phyloP scores from a whole-genome alignment of 2,797 vertebrate species.

The Lates japonicus region DNA sequence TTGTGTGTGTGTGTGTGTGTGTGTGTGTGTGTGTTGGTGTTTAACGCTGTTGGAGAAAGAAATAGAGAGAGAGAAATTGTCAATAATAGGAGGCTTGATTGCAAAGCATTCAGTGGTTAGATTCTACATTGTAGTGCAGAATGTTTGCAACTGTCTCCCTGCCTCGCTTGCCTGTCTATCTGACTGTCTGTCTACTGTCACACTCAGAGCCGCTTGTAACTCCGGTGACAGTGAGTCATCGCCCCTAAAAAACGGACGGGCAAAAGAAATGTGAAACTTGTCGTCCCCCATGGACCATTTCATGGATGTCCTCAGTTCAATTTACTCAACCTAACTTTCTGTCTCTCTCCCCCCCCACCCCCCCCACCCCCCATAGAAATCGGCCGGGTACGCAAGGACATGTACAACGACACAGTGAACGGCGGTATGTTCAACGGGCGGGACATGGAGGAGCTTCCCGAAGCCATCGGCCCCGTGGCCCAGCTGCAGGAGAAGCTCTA shows the following conservation, averaged over 20 bases:
- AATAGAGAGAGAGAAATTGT: conserved; percentile 24
- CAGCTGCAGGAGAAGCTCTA: conserved; percentile 99
- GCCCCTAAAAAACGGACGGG: conserved; percentile 29
- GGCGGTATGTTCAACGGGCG: conserved; percentile 93
- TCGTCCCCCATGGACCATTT: conserved; percentile 1
- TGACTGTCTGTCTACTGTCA: conserved; percentile 36
- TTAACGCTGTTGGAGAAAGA: conserved; percentile 11
- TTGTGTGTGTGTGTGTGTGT: conserved; percentile 4
- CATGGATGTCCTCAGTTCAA: not conserved
- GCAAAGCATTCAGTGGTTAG: conserved; percentile 48
- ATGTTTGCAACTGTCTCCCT: conserved; percentile 46
- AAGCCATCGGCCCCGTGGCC: conserved; percentile 95
- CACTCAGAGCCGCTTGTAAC: conserved; percentile 57
- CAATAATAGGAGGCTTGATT: conserved; percentile 49
- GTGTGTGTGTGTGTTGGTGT: conserved; percentile 17
- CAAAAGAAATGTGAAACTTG: conserved; percentile 64
- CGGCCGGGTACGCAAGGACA: conserved; percentile 99
- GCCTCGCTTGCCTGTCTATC: conserved; percentile 18
- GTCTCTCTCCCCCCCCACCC: not conserved
- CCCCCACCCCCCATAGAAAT: conserved; percentile 89
- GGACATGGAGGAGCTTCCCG: conserved; percentile 94
- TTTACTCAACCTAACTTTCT: conserved; percentile 12
- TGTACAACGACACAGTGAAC: conserved; percentile 99
- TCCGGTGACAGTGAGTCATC: conserved; percentile 70
- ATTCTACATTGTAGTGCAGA: conserved; percentile 72